Conservation (phyloP, 2,888 invertebrate genomes). For the Tachina grossa region DNA sequence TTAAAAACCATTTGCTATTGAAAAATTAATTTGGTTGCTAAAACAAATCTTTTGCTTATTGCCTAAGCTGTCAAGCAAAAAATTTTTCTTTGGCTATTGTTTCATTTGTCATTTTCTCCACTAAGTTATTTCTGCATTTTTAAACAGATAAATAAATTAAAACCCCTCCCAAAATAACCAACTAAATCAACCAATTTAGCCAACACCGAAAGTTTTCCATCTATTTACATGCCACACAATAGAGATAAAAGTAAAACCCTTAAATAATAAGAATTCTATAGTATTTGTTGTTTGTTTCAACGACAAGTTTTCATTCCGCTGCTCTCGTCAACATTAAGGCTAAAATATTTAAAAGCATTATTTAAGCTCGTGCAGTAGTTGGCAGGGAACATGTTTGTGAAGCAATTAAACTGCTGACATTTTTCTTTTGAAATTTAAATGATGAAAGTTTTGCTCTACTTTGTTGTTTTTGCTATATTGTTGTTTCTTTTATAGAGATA, state of each 20-base stretch:
- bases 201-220: slow-evolving; percentile 24
- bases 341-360: background rate
- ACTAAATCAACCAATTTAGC: slow-evolving; percentile 30
- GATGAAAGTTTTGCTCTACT: slow-evolving; percentile 24
- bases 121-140: slow-evolving; percentile 35
- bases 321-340: background rate
- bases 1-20: slow-evolving; percentile 48
- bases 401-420: slow-evolving; percentile 78
- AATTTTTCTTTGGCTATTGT: background rate
- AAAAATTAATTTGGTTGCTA: slow-evolving; percentile 31
- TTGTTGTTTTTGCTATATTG: slow-evolving; percentile 3
- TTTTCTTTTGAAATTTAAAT: slow-evolving; percentile 60
- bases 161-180: slow-evolving; percentile 12
- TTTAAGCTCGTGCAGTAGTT: slow-evolving; percentile 3
- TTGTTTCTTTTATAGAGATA: slow-evolving; percentile 2
- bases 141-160: slow-evolving; percentile 36
- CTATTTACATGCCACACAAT: background rate
- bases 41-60: background rate
- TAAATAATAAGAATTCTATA: slow-evolving; percentile 47
- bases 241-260: slow-evolving; percentile 4
- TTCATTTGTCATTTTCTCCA: background rate
- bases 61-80: background rate
- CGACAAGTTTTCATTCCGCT: background rate
- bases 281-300: background rate
- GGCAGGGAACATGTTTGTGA: slow-evolving; percentile 78